Conservation (phyloP, 2,888 invertebrate genomes). For the Sphinx pinastri region DNA sequence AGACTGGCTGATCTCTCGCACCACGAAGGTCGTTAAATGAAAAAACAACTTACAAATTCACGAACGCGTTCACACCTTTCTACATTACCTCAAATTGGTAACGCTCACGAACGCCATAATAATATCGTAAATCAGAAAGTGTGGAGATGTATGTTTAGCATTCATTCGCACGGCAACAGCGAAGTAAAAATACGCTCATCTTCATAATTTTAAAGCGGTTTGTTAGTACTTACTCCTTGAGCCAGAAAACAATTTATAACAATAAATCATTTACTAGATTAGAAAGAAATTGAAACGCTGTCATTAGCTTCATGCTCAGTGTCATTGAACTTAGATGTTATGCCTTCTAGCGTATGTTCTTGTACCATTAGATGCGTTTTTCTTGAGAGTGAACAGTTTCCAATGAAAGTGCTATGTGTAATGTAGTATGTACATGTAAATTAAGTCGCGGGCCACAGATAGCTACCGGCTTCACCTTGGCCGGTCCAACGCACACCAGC, state of each 20-base stretch:
- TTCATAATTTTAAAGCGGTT: background rate
- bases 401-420: background rate
- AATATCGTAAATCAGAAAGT: constrained; percentile 27
- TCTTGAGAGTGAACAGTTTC: no score
- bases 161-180: background rate
- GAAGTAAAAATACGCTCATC: background rate
- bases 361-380: no score
- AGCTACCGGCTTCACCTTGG: constrained; percentile 46
- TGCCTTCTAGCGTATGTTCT: no score
- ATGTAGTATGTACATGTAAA: background rate
- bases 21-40: background rate
- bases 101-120: constrained; percentile 11
- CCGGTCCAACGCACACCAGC: constrained; percentile 49
- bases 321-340: no score
- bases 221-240: no score
- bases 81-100: constrained; percentile 17
- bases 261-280: no score
- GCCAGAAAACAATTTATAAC: no score
- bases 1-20: background rate
- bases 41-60: constrained; percentile 1
- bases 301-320: no score
- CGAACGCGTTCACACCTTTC: constrained; percentile 16
- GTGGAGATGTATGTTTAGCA: constrained; percentile 7
- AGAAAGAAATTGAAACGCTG: no score
- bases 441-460: background rate